Percentiles rank a stretch among this genome's conserved stretches.
phyloP scores from a whole-genome alignment of 64 coral and sea anemone genomes.

The Trachythela sp. region DNA sequence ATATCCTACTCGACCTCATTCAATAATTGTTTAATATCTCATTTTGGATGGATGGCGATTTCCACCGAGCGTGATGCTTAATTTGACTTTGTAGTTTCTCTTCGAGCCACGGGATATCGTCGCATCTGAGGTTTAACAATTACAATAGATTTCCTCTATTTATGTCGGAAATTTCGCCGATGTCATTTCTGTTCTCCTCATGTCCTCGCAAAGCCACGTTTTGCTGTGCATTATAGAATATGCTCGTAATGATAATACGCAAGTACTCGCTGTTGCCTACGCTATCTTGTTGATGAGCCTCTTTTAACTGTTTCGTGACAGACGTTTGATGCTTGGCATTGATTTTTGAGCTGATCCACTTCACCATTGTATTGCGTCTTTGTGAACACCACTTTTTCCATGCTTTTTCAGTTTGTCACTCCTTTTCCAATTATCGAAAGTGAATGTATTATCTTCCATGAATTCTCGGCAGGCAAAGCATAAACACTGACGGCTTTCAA shows the following conservation, averaged over 20 bases:
- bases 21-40: constrained; percentile 54
- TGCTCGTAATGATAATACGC: not conserved
- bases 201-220: not conserved
- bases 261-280: not conserved
- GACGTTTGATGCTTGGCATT: constrained; percentile 23
- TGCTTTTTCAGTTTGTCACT: constrained; percentile 22
- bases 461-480: constrained; percentile 25
- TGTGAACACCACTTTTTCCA: constrained; percentile 24
- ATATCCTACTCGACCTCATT: too few species aligned
- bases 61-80: constrained; percentile 36
- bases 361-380: constrained; percentile 28
- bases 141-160: not conserved
- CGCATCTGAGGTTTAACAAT: not conserved
- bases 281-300: not conserved
- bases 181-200: not conserved
- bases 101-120: not conserved
- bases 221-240: not conserved
- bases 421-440: constrained; percentile 39
- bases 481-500: not conserved
- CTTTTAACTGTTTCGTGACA: constrained; percentile 6
- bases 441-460: constrained; percentile 32
- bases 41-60: constrained; percentile 54
- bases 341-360: constrained; percentile 27
- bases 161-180: not conserved
- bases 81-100: constrained; percentile 42